Conservation (phyloP, 2,888 invertebrate species). For the Nomada fucata region DNA sequence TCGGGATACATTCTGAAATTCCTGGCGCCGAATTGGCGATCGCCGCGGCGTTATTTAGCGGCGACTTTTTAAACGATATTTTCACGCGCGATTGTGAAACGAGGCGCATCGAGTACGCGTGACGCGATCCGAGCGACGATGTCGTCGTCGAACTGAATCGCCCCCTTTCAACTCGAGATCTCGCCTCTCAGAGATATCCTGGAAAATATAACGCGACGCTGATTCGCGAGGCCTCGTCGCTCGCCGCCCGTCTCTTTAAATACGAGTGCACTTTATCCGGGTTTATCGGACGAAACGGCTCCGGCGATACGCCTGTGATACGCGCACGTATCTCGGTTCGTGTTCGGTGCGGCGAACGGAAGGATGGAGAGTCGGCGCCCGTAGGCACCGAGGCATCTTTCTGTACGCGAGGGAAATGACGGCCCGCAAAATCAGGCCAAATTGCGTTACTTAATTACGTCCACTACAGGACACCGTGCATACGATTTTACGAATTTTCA, state of each 20-base stretch:
- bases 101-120: neutral
- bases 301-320: neutral
- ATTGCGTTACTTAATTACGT: conserved; percentile 46
- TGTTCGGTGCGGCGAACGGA: conserved; percentile 2
- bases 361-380: conserved; percentile 3
- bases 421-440: conserved; percentile 29
- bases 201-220: conserved; percentile 17
- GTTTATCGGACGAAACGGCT: conserved; percentile 39
- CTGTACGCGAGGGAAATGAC: conserved; percentile 24
- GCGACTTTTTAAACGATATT: neutral
- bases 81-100: neutral
- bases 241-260: conserved; percentile 40
- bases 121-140: neutral
- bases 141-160: neutral
- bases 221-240: conserved; percentile 26
- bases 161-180: neutral
- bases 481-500: conserved; percentile 51
- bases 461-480: conserved; percentile 25
- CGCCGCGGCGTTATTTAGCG: neutral
- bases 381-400: conserved; percentile 20
- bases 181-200: neutral
- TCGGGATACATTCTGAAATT: neutral
- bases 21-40: neutral
- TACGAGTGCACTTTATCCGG: conserved; percentile 38
- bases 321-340: neutral